A percentile compares a stretch with the other conserved stretches of the same genome.
Conservation (phyloP, 1,140 invertebrate genomes). For the Triops longicaudatus region DNA sequence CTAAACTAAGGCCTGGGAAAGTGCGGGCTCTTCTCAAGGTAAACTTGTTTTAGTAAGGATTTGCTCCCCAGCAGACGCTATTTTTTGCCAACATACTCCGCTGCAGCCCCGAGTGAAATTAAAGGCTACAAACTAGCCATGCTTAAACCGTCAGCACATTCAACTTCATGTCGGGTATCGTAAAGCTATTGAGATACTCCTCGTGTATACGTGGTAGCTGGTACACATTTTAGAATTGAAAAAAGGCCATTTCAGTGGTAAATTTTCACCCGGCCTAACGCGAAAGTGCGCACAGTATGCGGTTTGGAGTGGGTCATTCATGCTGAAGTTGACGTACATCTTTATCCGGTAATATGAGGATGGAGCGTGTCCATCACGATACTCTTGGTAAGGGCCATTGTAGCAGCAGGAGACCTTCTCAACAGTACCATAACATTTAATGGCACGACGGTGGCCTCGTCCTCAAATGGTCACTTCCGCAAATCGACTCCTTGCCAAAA, state of each 20-base stretch:
- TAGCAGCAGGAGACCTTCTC: constrained; percentile 9
- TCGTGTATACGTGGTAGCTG: background rate
- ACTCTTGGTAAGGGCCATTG: background rate
- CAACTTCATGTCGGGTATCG: too few relatives aligned
- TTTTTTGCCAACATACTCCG: background rate
- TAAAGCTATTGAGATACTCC: background rate
- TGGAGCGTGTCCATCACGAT: background rate
- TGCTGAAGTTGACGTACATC: background rate
- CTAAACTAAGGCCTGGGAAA: background rate
- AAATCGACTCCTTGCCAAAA: background rate
- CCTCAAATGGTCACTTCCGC: constrained; percentile 4
- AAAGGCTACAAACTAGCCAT: too few relatives aligned
- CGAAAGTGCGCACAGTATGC: background rate
- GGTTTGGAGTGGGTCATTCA: background rate
- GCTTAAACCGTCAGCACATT: too few relatives aligned
- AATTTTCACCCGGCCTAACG: background rate
- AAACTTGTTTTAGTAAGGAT: background rate
- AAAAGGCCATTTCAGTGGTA: background rate
- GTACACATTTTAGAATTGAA: background rate
- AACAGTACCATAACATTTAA: constrained; percentile 1
- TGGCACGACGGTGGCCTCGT: constrained; percentile 13
- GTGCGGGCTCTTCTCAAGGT: background rate
- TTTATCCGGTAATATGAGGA: background rate
- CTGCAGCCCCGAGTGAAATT: background rate
- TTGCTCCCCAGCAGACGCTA: background rate